Evolutionary conservation across 2,113 vertebrate genomes (phyloP), one percentile per base, ranked within the genome.

Genomic region (Percina caprodes): DNA sequence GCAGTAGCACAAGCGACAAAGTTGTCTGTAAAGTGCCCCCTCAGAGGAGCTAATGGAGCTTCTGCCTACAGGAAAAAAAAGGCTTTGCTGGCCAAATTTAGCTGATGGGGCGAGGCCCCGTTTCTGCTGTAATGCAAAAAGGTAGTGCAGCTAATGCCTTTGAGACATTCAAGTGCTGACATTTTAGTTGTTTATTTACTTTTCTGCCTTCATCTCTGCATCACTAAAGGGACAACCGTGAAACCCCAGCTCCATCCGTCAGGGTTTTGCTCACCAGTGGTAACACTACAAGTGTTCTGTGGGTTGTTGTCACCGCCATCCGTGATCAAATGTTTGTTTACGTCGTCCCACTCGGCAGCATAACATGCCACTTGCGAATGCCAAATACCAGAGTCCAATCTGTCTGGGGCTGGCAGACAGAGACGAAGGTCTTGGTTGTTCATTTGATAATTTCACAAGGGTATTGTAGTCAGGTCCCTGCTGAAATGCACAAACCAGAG

Each of bases 101-200:
- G 92, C 78, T 6, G 74, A 55, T 46, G 67, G 55, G 80, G 23
- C 61, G 78, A 82, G 77, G 78, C 24, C 59, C 65, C 11, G 9
- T 82, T 89, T 91, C 82, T 90, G 86, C 87, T 85, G 78, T 73
- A 83, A 93, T 87, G 91, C 88, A 92, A 85, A 85, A 91, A 82
- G 66, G 78, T 89, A 92, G 88, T 85, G 89, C 78, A 66, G 77
- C 79, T 70, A 90, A 93, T 91, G 88, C 92, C 92, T 92, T 68
- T 8, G 94, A 94, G 94, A 94, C 84, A 16, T 84, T 79, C 88
- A 79, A 83, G 87, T 91, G 86, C 93, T 93, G 93, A 94, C 92
- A 93, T 94, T 95, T 92, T 77, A 77, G 82, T 92, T 93, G 91
- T 92, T 94, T 95, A 83, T 94, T 93, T 94, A 83, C 88, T 79